A percentile compares a stretch with the other conserved stretches of the same genome.
phyloP scores from a whole-genome alignment of 2,888 invertebrate genomes.

The Coelinius sp. region DNA sequence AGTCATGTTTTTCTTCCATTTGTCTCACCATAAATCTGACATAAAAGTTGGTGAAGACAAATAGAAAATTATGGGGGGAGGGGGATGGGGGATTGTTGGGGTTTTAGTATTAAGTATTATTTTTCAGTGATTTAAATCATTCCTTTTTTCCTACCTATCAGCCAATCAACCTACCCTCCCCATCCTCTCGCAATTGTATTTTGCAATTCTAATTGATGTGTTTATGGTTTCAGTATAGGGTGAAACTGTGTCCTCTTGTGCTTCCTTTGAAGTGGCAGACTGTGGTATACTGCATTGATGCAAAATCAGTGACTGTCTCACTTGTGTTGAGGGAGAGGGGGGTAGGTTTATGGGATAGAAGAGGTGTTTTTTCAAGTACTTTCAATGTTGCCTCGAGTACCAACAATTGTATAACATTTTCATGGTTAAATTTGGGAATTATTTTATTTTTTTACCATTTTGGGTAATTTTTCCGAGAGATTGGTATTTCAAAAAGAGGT shows the following conservation, averaged over 20 bases:
- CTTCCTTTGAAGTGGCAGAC: conserved; percentile 58
- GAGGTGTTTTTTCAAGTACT: conserved; percentile 8
- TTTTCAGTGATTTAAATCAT: conserved; percentile 25
- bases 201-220: conserved; percentile 61
- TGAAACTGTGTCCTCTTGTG: conserved; percentile 48
- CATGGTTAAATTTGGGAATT: neutral
- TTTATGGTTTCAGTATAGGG: conserved; percentile 57
- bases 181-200: conserved; percentile 46
- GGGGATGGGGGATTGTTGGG: neutral
- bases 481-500: too few relatives aligned
- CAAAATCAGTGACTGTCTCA: conserved; percentile 39
- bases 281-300: conserved; percentile 59
- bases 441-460: neutral
- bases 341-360: neutral
- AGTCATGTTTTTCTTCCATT: conserved; percentile 67
- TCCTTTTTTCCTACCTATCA: conserved; percentile 44
- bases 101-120: conserved; percentile 4
- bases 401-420: neutral
- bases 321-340: conserved; percentile 1
- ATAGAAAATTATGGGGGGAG: conserved; percentile 35
- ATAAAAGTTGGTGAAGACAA: conserved; percentile 58
- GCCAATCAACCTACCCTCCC: neutral
- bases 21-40: conserved; percentile 66
- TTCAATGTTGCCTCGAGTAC: neutral
- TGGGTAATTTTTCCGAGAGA: neutral